Conservation (phyloP, 2,888 invertebrate genomes). For the Dorcus hopei region DNA sequence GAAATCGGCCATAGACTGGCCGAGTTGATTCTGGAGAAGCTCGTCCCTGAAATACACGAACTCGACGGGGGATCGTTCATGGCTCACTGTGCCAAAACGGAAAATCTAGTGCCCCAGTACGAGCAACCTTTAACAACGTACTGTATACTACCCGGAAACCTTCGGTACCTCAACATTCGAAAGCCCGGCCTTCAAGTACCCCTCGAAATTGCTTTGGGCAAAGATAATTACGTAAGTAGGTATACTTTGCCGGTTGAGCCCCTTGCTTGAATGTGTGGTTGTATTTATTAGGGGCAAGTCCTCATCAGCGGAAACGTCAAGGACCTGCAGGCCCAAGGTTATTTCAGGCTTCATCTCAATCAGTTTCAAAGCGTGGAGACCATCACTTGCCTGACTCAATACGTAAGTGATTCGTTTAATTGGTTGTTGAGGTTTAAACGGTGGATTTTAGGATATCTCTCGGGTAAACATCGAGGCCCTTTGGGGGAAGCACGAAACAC, state of each 20-base stretch:
- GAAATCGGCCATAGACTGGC: slow-evolving; percentile 13
- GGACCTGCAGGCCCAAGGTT: slow-evolving; percentile 48
- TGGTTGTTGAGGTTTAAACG: not conserved
- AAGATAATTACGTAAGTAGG: not conserved
- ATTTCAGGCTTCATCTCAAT: slow-evolving; percentile 61
- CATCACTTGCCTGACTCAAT: slow-evolving; percentile 60
- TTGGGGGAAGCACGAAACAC: slow-evolving; percentile 71
- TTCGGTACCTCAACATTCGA: slow-evolving; percentile 58
- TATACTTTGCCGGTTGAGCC: slow-evolving; percentile 29
- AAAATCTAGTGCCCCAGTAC: slow-evolving; percentile 40
- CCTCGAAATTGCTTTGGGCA: slow-evolving; percentile 44
- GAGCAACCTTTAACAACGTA: slow-evolving; percentile 43
- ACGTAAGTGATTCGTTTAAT: slow-evolving; percentile 40
- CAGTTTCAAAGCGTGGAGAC: slow-evolving; percentile 55
- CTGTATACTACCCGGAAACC: slow-evolving; percentile 59
- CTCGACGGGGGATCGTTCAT: not conserved
- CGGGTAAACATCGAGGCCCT: slow-evolving; percentile 37
- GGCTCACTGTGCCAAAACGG: slow-evolving; percentile 3
- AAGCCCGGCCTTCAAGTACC: slow-evolving; percentile 58
- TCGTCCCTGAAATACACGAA: not conserved
- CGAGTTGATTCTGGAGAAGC: not conserved
- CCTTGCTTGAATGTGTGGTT: not conserved
- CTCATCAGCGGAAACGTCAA: slow-evolving; percentile 55
- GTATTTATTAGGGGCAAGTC: slow-evolving; percentile 53
- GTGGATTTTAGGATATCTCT: slow-evolving; percentile 5